Base-by-base conservation (phyloP, 2,888 invertebrate genomes). In the Amphipyra tragopoginis region DNA sequence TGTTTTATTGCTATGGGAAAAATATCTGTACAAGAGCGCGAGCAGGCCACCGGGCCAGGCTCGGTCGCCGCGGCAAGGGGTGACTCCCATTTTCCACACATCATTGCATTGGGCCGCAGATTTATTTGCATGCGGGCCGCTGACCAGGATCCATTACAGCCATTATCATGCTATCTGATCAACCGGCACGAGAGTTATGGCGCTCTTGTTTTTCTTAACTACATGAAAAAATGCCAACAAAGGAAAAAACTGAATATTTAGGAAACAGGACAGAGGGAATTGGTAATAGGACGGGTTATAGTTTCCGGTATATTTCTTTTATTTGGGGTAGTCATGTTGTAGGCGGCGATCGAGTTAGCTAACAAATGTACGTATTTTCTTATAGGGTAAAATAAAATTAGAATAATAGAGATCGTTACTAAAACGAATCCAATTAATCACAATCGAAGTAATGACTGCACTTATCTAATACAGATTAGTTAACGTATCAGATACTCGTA, bases 41-140 rank as follows among this genome's bases (percentile, higher is more conserved):
- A 69, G 66, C 76, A 77, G 77, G 82, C 72, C 75, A 82, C 58
- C 70, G 69, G 80, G 79, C 72, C 80, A 81, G 51, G 65, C 77
- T 72, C 72, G 80, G 75, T 58, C 77, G 81, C 80, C 72, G 72
- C 72, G 83, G 90, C 86, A 90, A 91, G 86, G 91, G 92, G 90
- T 91, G 90, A 88, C 87, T 83, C 86, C 92, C 93, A 95, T 95
- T 95, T 91, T 94, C 93, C 93, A 94, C 95, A 95, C 94, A 94
- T 95, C 94, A 95, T 94, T 95, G 95, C 95, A 94, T 94, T 87
- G 91, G 93, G 89, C 87, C 91, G 90, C 91, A 93, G 95, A 95
- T 95, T 95, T 95, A 95, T 95, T 95, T 94, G 95, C 95, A 94
- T 95, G 95, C 94, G 94, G 95, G 94, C 94, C 92, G 93, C 93